These are phyloP conservation scores for Podocnemis expansa DNA, from an alignment of 2,113 vertebrate genomes.

Conservation along the genomic window DNA sequence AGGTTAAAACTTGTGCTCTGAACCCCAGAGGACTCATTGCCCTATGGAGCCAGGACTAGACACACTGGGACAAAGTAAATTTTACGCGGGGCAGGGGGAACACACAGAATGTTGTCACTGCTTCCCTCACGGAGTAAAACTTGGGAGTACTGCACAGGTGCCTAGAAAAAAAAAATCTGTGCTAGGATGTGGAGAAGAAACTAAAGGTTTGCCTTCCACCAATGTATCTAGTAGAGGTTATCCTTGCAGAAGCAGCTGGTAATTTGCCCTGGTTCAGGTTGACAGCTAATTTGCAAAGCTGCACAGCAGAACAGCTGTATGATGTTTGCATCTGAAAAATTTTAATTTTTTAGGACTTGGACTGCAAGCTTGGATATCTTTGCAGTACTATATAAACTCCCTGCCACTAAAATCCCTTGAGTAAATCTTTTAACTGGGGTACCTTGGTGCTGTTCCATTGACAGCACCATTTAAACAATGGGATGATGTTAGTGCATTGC, in stretches of 20 bases:
- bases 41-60: neutral
- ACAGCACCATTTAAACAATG: neutral
- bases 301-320: neutral
- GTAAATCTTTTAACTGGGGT: neutral
- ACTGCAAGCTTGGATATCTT: neutral
- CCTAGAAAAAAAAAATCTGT: neutral
- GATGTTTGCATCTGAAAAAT: rapidly evolving
- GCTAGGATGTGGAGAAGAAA: neutral
- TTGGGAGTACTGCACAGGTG: neutral
- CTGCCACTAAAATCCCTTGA: neutral
- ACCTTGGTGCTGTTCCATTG: neutral
- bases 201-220: neutral
- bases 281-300: neutral
- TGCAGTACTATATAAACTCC: neutral
- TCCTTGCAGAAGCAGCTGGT: neutral
- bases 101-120: neutral
- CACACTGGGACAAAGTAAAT: rapidly evolving
- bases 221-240: neutral
- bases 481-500: neutral
- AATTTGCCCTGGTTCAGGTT: neutral
- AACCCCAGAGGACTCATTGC: neutral
- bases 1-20: neutral
- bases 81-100: neutral
- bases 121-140: neutral
- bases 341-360: neutral